Percentiles rank a stretch among this genome's conserved stretches.
Evolutionary conservation across 2,797 vertebrate genomes (phyloP).

Genomic region (Hemitrygon akajei): DNA sequence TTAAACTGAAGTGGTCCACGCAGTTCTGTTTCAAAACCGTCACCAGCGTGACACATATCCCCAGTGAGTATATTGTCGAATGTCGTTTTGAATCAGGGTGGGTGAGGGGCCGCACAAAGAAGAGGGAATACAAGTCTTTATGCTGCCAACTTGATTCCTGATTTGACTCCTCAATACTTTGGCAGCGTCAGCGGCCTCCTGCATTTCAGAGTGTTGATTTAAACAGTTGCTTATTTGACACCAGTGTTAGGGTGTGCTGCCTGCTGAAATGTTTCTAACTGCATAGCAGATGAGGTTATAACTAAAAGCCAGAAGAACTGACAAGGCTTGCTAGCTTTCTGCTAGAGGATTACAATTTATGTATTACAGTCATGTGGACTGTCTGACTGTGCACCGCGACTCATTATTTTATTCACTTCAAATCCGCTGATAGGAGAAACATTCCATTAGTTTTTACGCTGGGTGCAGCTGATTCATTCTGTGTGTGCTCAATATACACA

Average conservation of each 20-base stretch:
- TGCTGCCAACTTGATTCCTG: background rate
- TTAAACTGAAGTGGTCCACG: background rate
- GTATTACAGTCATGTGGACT: background rate
- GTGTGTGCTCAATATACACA: background rate
- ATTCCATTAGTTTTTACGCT: background rate
- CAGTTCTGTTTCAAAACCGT: background rate
- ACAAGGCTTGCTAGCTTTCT: background rate
- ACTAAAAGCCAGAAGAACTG: background rate
- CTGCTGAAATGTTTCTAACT: background rate
- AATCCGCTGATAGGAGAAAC: background rate
- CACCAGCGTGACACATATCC: background rate
- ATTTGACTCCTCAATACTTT: background rate
- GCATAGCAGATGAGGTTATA: background rate
- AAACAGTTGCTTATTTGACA: background rate
- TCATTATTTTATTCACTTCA: background rate
- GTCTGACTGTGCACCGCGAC: background rate
- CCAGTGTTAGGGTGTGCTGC: background rate
- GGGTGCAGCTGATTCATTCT: background rate
- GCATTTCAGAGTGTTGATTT: background rate
- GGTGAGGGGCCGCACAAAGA: too few species aligned
- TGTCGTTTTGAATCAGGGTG: background rate
- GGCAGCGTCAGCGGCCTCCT: background rate
- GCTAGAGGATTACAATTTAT: background rate
- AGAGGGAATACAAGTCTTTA: background rate
- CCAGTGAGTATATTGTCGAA: background rate